Conservation (phyloP, 2,888 invertebrate species). For the Mythimna lalbum region DNA sequence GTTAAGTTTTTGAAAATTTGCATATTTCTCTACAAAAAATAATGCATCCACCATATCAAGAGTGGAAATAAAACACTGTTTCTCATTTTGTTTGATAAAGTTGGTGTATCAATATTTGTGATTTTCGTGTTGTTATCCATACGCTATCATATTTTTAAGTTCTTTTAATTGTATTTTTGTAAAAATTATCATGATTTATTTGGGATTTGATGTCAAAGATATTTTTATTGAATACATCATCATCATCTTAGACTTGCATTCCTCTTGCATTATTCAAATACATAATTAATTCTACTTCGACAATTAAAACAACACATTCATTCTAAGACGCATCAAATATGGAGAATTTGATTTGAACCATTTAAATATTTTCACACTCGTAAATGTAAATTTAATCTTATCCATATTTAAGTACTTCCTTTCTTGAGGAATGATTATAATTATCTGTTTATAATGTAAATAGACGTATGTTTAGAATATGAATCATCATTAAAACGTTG, state of each 20-base stretch:
- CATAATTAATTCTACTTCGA: background rate
- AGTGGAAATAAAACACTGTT: no score
- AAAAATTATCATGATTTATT: background rate
- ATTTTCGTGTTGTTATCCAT: no score
- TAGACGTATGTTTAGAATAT: slow-evolving; percentile 48
- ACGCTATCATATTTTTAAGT: no score
- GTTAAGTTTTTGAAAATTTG: no score
- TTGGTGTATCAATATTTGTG: background rate
- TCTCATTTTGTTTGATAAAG: background rate
- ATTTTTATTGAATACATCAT: background rate
- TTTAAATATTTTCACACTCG: slow-evolving; percentile 50
- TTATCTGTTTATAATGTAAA: slow-evolving; percentile 53
- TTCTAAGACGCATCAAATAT: slow-evolving; percentile 11
- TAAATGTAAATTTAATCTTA: slow-evolving; percentile 35
- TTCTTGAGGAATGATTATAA: slow-evolving; percentile 45
- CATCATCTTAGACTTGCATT: background rate
- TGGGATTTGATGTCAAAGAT: background rate
- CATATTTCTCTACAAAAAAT: no score
- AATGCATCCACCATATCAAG: no score
- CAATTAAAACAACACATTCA: background rate
- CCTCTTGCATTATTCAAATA: background rate
- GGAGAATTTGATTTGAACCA: slow-evolving; percentile 34
- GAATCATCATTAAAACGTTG: slow-evolving; percentile 43
- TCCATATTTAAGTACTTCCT: slow-evolving; percentile 51
- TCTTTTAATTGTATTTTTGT: no score